Base-by-base conservation (phyloP, 2,797 vertebrate genomes). In the Borostomias antarcticus region DNA sequence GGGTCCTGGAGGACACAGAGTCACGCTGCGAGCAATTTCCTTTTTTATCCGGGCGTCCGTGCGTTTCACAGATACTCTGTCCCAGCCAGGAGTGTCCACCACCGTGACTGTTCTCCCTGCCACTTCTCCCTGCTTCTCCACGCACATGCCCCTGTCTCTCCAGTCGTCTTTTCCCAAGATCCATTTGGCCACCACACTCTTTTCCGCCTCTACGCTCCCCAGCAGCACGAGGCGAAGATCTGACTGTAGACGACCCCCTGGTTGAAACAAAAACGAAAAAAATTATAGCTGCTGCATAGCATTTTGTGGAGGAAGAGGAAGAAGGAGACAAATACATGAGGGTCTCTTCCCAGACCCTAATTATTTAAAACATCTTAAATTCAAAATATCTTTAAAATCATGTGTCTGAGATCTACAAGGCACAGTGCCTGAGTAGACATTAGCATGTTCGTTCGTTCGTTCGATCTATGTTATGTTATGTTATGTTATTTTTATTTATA, bases 41-140 rank as follows among this genome's bases (percentile, higher is more conserved):
- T 40, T 4, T 40, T 40, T 15, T 19, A 58, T 37, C 2, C 11
- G 23, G 11, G 10, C 25, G 33, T 19, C 37, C 23, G 33, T 58
- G 33, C n/a, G 2, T 6, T 43, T 58, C 6, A 58, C 57, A 40
- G 35, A 48, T 8, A 48, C 19, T 48, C 19, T 40, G 57, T 58
- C 15, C 35, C 57, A 58, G 57, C 57, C 57, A 0, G 57, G 57
- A 2, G 57, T 58, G 21, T 40, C 33, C 35, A 58, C 57, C 13
- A 58, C 35, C 3, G 5, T 58, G 33, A 58, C 35, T 17, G 19
- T 58, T 33, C 57, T 58, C 23, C 57, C 57, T 7, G 57, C 33
- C 23, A 58, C 35, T 33, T 58, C 57, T 37, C 57, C 33, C 33
- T 58, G 33, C 35, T 40, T 58, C 35, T 58, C 40, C 35, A 40